Percentiles rank a stretch among this genome's conserved stretches.
phyloP scores from a whole-genome alignment of 2,113 vertebrate species.

The Apeltes quadracus region DNA sequence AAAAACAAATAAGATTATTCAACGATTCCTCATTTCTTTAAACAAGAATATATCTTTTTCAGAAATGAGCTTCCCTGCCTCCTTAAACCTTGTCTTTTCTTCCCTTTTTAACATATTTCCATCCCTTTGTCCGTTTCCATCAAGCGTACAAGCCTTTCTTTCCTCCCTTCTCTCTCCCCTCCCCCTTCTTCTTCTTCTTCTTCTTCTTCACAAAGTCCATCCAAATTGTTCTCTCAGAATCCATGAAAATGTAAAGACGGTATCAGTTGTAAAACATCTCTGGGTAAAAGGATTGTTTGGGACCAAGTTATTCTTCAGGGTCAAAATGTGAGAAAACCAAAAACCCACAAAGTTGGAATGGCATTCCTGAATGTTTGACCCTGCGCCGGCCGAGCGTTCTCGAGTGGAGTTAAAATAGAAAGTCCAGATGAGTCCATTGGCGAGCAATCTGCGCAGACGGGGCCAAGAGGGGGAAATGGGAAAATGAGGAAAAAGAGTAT shows the following conservation, averaged over 20 bases:
- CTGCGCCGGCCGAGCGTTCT: slow-evolving; percentile 5
- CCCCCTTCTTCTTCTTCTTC: background rate
- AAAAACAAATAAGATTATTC: background rate
- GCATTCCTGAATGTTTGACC: background rate
- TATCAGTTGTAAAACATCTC: slow-evolving; percentile 34
- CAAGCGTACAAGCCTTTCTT: background rate
- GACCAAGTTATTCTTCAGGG: slow-evolving; percentile 4
- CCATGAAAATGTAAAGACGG: slow-evolving; percentile 19
- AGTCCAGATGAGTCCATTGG: slow-evolving; percentile 21
- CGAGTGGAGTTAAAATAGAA: slow-evolving; percentile 25
- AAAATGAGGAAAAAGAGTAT: slow-evolving; percentile 12
- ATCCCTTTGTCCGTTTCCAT: background rate
- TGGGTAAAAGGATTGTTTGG: slow-evolving; percentile 15
- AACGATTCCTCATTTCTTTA: background rate
- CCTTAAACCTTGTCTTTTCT: background rate
- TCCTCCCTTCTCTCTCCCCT: background rate
- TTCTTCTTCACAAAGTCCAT: background rate
- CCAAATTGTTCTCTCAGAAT: slow-evolving; percentile 13
- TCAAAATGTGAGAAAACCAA: slow-evolving; percentile 11
- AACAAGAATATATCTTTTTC: background rate
- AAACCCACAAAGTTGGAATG: background rate
- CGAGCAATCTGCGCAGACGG: slow-evolving; percentile 18
- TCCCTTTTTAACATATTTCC: background rate
- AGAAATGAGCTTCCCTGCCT: background rate
- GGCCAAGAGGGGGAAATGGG: background rate